phyloP scores from a whole-genome alignment of 2,888 invertebrate genomes.

The Salticus scenicus region DNA sequence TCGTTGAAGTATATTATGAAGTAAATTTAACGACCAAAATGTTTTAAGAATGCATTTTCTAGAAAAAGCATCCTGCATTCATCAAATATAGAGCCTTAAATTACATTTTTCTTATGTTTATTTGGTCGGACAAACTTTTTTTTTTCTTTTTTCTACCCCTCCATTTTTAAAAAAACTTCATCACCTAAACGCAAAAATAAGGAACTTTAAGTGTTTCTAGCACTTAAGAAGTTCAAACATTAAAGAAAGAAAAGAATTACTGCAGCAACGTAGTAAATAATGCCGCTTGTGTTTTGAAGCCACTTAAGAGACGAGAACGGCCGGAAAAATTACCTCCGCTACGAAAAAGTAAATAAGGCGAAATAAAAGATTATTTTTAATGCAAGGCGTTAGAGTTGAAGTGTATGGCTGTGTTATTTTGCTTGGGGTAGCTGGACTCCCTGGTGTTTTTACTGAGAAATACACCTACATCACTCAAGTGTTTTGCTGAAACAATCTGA shows the following conservation, averaged over 20 bases:
- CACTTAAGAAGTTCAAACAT: constrained; percentile 63
- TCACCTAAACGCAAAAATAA: constrained; percentile 50
- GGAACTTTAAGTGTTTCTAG: constrained; percentile 61
- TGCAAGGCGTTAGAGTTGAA: constrained; percentile 42
- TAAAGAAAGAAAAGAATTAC: constrained; percentile 60
- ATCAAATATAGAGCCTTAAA: constrained; percentile 56
- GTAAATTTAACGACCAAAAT: not conserved
- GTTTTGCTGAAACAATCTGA: not conserved
- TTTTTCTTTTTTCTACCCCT: constrained; percentile 44
- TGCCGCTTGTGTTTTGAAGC: constrained; percentile 47
- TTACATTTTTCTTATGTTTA: constrained; percentile 56
- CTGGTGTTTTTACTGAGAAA: not conserved
- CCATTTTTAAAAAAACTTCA: constrained; percentile 53
- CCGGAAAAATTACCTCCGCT: constrained; percentile 61
- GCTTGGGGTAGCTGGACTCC: not conserved
- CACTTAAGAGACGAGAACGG: constrained; percentile 61
- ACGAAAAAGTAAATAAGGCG: constrained; percentile 44
- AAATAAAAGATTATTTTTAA: constrained; percentile 66
- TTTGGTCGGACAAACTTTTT: constrained; percentile 43
- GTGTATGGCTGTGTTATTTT: constrained; percentile 25
- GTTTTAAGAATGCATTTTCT: constrained; percentile 15
- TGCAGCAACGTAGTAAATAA: constrained; percentile 26
- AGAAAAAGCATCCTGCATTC: constrained; percentile 10
- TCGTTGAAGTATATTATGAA: not conserved
- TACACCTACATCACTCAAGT: constrained; percentile 3